Evolutionary conservation across 2,888 invertebrate genomes (phyloP), one percentile per base, ranked within the genome.

Genomic region (Nephrotoma guestfalica): DNA sequence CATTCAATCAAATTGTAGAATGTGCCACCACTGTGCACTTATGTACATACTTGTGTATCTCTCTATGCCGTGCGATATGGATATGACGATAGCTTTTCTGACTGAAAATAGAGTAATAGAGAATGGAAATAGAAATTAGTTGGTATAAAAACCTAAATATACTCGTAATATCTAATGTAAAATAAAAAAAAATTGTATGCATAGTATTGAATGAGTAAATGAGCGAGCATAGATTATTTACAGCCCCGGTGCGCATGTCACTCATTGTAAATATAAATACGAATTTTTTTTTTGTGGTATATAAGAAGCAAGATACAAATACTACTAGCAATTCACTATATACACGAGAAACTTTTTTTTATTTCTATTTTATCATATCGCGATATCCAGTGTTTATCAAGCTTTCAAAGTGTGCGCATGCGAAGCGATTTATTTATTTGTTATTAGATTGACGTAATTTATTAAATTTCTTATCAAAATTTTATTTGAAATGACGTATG

Each of bases 361-460:
- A 71, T 71, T 71, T 71, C 71, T 84, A 41, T 84, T 85, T 85
- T 85, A 85, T 85, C 85, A 85, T 45, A 85, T 85, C 85, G 85
- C 43, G 85, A 45, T 85, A 85, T 85, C 85, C 86, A 86, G 51
- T 86, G 86, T 86, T 86, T 86, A 86, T 86, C 86, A 86, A 57
- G 51, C 86, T 57, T 86, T 86, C 86, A 40, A 51, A 86, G 41
- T 43, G 51, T 86, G 86, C 86, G 86, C 86, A 86, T 86, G 86
- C 86, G 71, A 71, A 71, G 71, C 71, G 71, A 71, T 71, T 71
- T 71, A 30, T 30, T 30, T 30, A 30, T 71, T 71, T 71, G 30
- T 71, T 30, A 2, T 30, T 71, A 30, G 71, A 71, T 30, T 30
- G 30, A 71, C 71, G 71, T 30, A 71, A 71, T 71, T 30, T 51